Evolutionary conservation across 2,888 invertebrate species (phyloP).

Genomic region (Drosophila rellima): DNA sequence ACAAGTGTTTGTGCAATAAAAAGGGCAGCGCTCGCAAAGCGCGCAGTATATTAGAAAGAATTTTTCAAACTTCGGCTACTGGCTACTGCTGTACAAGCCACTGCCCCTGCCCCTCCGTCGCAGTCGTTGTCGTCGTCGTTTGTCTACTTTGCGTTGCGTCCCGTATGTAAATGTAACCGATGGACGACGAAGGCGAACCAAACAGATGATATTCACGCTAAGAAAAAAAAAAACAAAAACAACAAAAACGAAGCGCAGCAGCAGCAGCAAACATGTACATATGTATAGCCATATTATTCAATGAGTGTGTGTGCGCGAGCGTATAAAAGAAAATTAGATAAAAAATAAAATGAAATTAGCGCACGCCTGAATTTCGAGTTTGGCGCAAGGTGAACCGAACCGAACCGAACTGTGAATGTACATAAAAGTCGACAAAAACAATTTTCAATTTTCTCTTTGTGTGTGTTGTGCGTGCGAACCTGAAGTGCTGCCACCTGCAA

Average conservation of each 20-base stretch:
- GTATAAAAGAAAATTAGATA: conserved; percentile 73
- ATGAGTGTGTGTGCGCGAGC: conserved; percentile 70
- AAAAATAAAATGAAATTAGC: conserved; percentile 71
- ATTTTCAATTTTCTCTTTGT: conserved; percentile 72
- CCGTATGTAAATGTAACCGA: conserved; percentile 67
- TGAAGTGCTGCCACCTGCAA: conserved; percentile 55
- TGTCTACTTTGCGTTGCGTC: conserved; percentile 59
- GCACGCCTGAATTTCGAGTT: conserved; percentile 78
- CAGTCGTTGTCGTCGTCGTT: conserved; percentile 45
- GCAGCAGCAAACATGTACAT: conserved; percentile 60
- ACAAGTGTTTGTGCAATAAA: conserved; percentile 71
- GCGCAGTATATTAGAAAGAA: conserved; percentile 35
- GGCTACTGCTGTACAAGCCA: conserved; percentile 50
- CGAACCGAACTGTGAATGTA: conserved; percentile 49
- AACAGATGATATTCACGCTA: conserved; percentile 68
- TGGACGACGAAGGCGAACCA: conserved; percentile 67
- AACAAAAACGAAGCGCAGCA: conserved; percentile 51
- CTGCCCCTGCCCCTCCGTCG: conserved; percentile 35
- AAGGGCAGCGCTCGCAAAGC: conserved; percentile 23
- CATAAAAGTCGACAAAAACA: conserved; percentile 62
- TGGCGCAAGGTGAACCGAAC: conserved; percentile 72
- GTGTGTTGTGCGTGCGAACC: conserved; percentile 61
- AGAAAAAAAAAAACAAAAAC: conserved; percentile 44
- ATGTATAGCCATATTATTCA: conserved; percentile 65
- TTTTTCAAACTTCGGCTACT: conserved; percentile 55